Conservation (phyloP, 2,113 vertebrate genomes). For the Tor tambroides region DNA sequence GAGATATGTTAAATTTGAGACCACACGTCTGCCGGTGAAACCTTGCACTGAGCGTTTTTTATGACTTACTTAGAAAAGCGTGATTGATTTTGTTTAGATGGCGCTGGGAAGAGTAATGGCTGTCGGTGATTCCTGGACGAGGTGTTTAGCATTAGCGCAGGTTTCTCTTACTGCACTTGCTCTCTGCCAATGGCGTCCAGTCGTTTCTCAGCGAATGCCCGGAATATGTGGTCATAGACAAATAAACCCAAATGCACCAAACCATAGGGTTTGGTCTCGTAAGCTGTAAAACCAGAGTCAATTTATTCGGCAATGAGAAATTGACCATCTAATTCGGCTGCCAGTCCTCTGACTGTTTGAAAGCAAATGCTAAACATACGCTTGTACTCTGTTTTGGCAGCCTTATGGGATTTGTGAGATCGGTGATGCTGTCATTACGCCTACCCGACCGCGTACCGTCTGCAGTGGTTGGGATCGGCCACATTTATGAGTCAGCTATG, state of each 20-base stretch:
- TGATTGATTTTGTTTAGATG: slow-evolving; percentile 37
- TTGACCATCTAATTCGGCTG: slow-evolving; percentile 33
- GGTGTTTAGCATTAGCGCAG: slow-evolving; percentile 16
- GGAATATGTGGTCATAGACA: slow-evolving; percentile 50
- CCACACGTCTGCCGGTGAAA: background rate
- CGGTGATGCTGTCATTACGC: slow-evolving; percentile 31
- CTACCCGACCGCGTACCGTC: background rate
- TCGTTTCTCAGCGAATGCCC: slow-evolving; percentile 11
- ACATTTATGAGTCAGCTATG: slow-evolving; percentile 57
- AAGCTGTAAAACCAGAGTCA: slow-evolving; percentile 37
- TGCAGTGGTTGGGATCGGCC: slow-evolving; percentile 55
- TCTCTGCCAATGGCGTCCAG: slow-evolving; percentile 15
- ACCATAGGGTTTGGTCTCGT: slow-evolving; percentile 43
- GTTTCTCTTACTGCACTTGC: slow-evolving; percentile 18
- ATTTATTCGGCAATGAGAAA: slow-evolving; percentile 39
- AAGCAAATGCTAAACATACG: slow-evolving; percentile 23
- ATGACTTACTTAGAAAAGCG: background rate
- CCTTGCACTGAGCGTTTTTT: background rate
- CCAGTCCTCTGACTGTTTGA: slow-evolving; percentile 23
- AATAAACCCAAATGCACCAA: slow-evolving; percentile 43
- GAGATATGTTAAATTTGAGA: slow-evolving; percentile 20
- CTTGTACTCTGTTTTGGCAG: slow-evolving; percentile 32
- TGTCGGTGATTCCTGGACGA: background rate
- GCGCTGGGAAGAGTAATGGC: background rate
- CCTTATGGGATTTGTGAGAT: slow-evolving; percentile 32